Evolutionary conservation across 1,140 invertebrate species (phyloP).

Genomic region (Lucilia sericata): DNA sequence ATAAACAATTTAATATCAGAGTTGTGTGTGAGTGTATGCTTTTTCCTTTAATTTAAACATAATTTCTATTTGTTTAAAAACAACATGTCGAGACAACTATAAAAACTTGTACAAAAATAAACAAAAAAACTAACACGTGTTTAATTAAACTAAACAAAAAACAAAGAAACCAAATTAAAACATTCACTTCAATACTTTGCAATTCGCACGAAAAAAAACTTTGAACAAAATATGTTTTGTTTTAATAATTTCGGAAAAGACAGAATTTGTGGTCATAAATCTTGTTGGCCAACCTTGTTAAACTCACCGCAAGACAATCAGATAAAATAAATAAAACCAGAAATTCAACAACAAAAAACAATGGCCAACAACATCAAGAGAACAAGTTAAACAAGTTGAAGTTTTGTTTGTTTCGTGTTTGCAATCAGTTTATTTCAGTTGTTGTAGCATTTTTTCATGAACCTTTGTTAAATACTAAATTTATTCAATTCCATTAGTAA

Average conservation of each 20-base stretch:
- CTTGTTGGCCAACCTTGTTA: not conserved
- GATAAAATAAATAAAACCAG: not conserved
- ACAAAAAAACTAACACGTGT: not conserved
- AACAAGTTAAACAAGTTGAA: not conserved
- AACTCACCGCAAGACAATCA: not conserved
- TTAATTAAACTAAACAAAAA: not conserved
- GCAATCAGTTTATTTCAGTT: not conserved
- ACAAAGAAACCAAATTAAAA: not conserved
- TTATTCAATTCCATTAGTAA: not conserved
- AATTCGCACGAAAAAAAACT: not conserved
- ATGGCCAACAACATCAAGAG: not conserved
- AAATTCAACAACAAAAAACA: too few relatives aligned
- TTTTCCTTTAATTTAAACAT: not conserved
- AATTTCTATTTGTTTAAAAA: not conserved
- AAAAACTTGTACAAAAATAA: not conserved
- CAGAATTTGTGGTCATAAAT: not conserved
- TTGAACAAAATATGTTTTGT: not conserved
- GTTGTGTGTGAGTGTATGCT: not conserved
- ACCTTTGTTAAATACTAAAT: not conserved
- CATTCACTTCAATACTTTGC: not conserved
- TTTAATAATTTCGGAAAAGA: not conserved
- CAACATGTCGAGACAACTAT: not conserved
- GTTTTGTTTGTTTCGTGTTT: not conserved
- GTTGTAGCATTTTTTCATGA: not conserved
- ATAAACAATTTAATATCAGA: not conserved